Conservation (phyloP, 2,113 vertebrate genomes). For the Ia io region DNA sequence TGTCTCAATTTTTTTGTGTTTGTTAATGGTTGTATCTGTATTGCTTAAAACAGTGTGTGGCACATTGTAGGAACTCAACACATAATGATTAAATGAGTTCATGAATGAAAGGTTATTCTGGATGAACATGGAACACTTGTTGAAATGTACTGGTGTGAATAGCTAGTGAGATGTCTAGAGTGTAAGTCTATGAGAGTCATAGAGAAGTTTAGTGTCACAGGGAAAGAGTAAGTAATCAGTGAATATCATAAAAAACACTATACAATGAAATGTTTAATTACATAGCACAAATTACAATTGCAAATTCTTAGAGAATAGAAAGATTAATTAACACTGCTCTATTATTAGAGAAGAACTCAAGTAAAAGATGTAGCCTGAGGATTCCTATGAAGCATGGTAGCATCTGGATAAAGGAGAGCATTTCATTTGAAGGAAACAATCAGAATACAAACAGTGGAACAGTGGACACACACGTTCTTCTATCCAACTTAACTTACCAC, state of each 20-base stretch:
- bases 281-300: neutral
- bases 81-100: neutral
- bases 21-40: neutral
- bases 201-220: neutral
- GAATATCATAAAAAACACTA: neutral
- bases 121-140: neutral
- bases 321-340: slow-evolving; percentile 23
- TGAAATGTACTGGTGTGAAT: neutral
- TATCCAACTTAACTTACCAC: neutral
- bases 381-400: neutral
- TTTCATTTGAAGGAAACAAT: neutral
- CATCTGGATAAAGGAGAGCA: neutral
- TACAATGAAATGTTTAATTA: neutral
- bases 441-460: neutral
- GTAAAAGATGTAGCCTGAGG: neutral
- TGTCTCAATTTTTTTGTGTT: neutral
- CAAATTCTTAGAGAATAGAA: slow-evolving; percentile 6
- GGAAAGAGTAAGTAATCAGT: slow-evolving; percentile 19
- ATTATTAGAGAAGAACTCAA: slow-evolving; percentile 34
- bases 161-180: neutral
- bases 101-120: neutral
- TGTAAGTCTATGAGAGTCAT: neutral
- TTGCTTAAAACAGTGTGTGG: neutral
- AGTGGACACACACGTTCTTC: neutral
- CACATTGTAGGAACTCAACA: neutral